Evolutionary conservation across 2,797 vertebrate genomes (phyloP), one percentile per base, ranked within the genome.

Genomic region (Ctenosaura bakeri): DNA sequence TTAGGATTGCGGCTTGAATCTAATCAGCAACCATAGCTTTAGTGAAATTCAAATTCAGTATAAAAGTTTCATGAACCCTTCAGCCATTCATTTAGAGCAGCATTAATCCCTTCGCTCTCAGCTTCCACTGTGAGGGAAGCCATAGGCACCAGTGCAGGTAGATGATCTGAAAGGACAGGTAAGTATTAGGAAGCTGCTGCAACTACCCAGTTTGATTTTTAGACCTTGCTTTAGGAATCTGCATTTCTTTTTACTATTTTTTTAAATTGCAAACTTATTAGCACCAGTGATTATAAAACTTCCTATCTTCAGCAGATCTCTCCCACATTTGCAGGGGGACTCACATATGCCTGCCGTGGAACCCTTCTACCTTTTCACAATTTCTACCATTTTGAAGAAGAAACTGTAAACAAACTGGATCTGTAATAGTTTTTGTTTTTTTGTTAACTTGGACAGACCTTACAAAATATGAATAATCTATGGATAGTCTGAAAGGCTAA

Each of bases 21-120:
- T 96, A 94, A 95, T 94, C 95, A 93, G 83, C 24, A 62, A 87
- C 81, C 56, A 54, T 90, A 59, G 91, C 89, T 90, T 95, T 90
- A 93, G 92, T 54, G 85, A 83, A 94, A 93, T 92, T 95, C 90
- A 90, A 85, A 91, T 90, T 38, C 32, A 10, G 0, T 56, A 4
- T 62, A 59, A 78, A 56, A 76, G 2, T 26, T 87, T 46, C 54
- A 71, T 13, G 4, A 26, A 18, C n/a, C 35, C 42, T 79, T 64
- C 38, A 54, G 71, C 38, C 18, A 24, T 54, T 88, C 1, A 35
- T 86, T 85, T 42, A 64, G n/a, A 81, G n/a, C 54, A 54, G 12
- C 22, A 81, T n/a, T 38, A 74, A 86, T 79, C 38, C 74, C 5
- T 56, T 18, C 6, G 0, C 35, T 0, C 18, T 73, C 50, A 22